Conservation (phyloP, 1,140 invertebrate species). For the Araneus ventricosus region DNA sequence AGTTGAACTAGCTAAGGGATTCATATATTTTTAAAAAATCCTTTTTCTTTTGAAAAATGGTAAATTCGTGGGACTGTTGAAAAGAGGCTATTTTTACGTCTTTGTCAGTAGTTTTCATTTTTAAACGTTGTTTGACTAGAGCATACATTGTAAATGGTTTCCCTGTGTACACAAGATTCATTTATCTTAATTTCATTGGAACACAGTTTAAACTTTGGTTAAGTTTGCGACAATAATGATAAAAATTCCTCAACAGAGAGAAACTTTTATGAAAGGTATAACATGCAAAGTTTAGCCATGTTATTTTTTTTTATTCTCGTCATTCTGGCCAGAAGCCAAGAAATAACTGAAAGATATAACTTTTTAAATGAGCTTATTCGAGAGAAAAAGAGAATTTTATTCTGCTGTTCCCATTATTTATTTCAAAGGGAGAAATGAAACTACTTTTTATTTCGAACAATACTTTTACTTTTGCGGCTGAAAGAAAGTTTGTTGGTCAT, state of each 20-base stretch:
- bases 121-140: too few relatives aligned
- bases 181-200: background rate
- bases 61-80: too few relatives aligned
- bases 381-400: background rate
- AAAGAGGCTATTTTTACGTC: too few relatives aligned
- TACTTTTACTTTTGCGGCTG: background rate
- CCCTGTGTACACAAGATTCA: too few relatives aligned
- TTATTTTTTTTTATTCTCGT: background rate
- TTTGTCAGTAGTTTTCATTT: too few relatives aligned
- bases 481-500: background rate
- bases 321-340: background rate
- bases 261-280: background rate
- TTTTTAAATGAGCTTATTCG: background rate
- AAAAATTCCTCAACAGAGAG: background rate
- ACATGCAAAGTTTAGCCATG: background rate
- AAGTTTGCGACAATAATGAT: background rate
- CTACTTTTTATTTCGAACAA: background rate
- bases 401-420: background rate
- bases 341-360: background rate
- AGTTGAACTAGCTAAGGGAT: too few relatives aligned
- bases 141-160: too few relatives aligned
- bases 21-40: too few relatives aligned
- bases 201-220: background rate
- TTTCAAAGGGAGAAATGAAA: background rate
- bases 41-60: too few relatives aligned